Evolutionary conservation across 2,888 invertebrate genomes (phyloP), one percentile per base, ranked within the genome.

Genomic region (Cataglyphis rosenhaueri): DNA sequence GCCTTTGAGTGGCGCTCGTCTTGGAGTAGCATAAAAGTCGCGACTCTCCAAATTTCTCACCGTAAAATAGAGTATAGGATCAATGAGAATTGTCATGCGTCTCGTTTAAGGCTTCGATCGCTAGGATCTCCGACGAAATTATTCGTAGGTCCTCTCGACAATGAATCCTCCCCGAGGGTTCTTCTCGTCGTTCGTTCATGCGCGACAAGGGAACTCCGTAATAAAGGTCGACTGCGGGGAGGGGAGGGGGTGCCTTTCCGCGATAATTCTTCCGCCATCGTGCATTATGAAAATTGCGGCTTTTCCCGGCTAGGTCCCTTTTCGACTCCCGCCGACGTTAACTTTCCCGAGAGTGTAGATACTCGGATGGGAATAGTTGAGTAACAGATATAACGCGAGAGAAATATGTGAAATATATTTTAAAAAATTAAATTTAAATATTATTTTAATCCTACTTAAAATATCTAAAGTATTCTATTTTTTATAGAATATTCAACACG

Each of bases 171-270:
- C 25, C 48, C 55, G 61, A 25, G 29, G 25, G 0, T 52, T n/a
- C 48, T 38, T 6, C 25, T 41, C 55, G 41, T 52, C 41, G 48
- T 38, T 59, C 68, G 38, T 65, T 57, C 55, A 15, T 32, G 41
- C 62, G 64, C 75, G 82, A 84, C 82, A 82, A 82, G 82, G 84
- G 55, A 82, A 57, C 64, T 61, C 55, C 41, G 59, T 82, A 84
- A 84, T 84, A 82, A 82, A 71, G 76, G 82, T 76, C 71, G 84
- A 65, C 65, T 18, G 21, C 21, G 25, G 25, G 25, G 25, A 1
- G 1, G 1, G 25, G 1, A 0, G 25, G 1, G 59, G 44, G 21
- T 62, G 61, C 35, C 21, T 62, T 62, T 61, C 41, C 41, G 76
- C 29, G 66, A 82, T 68, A 68, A 68, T 59, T 64, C 65, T 76